phyloP scores from a whole-genome alignment of 2,797 vertebrate genomes.

The Prunella strophiata region DNA sequence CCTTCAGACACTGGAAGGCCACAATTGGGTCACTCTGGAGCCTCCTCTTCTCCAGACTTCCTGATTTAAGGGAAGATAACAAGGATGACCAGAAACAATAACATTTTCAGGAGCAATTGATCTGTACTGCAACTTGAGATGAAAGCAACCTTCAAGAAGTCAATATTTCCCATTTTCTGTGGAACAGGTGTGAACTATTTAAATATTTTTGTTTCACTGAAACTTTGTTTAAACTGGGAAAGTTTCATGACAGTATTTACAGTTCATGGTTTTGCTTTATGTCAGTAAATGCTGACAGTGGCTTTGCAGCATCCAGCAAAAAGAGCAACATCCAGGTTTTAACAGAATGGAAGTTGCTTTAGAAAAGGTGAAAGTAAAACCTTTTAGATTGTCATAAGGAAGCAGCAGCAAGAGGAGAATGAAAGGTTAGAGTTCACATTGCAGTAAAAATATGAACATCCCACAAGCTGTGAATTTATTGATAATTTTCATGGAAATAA shows the following conservation, averaged over 20 bases:
- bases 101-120: background rate
- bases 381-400: background rate
- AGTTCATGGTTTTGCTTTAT: background rate
- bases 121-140: background rate
- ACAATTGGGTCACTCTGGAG: background rate
- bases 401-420: background rate
- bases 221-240: background rate
- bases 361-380: background rate
- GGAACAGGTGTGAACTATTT: background rate
- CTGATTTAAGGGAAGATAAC: background rate
- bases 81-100: background rate
- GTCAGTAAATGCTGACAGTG: background rate
- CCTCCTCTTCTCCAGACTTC: background rate
- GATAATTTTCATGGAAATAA: background rate
- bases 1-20: background rate
- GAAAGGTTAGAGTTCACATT: background rate
- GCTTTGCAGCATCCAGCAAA: background rate
- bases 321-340: background rate
- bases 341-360: background rate
- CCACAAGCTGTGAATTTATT: background rate
- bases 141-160: background rate
- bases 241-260: background rate
- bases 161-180: background rate
- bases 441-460: background rate
- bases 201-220: background rate